Percentiles rank a stretch among this genome's conserved stretches.
Conservation (phyloP, 2,113 vertebrate genomes). For the Callipepla squamata region DNA sequence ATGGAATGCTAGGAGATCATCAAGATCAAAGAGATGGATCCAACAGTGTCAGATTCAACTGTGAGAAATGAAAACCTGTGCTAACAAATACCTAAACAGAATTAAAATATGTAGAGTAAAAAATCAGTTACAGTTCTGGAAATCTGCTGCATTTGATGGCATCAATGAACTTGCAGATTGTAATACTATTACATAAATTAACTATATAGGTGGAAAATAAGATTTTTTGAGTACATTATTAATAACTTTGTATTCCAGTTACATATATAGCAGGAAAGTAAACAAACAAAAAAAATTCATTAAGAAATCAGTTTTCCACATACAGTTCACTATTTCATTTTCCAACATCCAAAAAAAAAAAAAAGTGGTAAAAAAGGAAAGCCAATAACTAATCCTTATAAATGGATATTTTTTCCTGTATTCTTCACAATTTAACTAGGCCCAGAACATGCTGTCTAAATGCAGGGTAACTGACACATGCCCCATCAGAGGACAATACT, state of each 20-base stretch:
- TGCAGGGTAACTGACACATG: not conserved
- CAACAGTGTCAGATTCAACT: not conserved
- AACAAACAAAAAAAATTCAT: not conserved
- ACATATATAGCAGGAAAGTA: not conserved
- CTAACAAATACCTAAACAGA: not conserved
- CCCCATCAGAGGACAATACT: not conserved
- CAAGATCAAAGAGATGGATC: not conserved
- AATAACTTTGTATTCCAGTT: not conserved
- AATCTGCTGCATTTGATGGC: not conserved
- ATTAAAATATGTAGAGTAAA: not conserved
- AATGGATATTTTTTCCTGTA: not conserved
- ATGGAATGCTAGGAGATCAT: not conserved
- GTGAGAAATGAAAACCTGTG: not conserved
- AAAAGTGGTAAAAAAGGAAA: not conserved
- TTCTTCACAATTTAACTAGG: not conserved
- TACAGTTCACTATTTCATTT: not conserved
- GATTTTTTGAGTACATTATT: not conserved
- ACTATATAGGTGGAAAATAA: not conserved
- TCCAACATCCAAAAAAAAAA: not conserved
- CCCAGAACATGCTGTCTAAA: not conserved
- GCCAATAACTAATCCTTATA: not conserved
- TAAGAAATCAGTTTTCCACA: not conserved
- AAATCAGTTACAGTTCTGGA: not conserved
- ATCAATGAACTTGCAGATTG: not conserved
- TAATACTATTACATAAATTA: not conserved